Base-by-base conservation (phyloP, 2,888 invertebrate species). In the Eutolmus rufibarbis region DNA sequence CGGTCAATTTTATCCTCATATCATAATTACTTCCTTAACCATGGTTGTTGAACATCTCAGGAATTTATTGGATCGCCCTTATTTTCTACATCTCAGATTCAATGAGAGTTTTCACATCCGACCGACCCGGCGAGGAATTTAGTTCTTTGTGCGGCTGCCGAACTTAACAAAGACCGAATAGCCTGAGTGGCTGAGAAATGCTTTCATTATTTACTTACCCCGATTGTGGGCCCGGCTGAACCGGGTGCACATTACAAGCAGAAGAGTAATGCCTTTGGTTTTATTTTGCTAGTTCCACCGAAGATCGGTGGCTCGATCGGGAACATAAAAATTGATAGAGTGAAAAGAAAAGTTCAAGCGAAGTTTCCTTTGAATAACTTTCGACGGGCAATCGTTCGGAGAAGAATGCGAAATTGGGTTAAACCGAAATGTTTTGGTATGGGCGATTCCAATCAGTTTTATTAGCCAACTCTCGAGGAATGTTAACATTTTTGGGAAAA, bases 381-480 rank as follows among this genome's bases (percentile, higher is more conserved):
- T 34, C 28, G 16, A 51, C 34, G 34, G 37, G 56, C 46, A 81
- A 81, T 81, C 81, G 81, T 37, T 56, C 34, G 9, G 31, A 28
- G 56, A 81, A 81, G 81, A 81, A 81, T 81, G 51, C 37, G 31
- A 81, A 84, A 84, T 84, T 84, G 82, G 82, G 82, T 57, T 84
- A 66, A 66, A 57, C 23, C 66, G 82, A 84, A 84, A 84, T 84
- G 82, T 66, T 66, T 84, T 84, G 37, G 82, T 66, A 66, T 23
- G 23, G 82, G 66, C 82, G 66, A 84, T 84, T 84, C 82, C 66
- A 84, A 84, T 84, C 82, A 84, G 56, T 66, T 84, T 84, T 84
- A 84, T 84, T 84, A 66, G 82, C 66, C 46, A 66, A 57, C 28
- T 66, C n/a, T 34, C 37, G n/a, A 37, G 40, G 57, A 66, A 57